Evolutionary conservation across 1,140 invertebrate species (phyloP), one percentile per base, ranked within the genome.

Genomic region (Venustaconcha ellipsiformis): DNA sequence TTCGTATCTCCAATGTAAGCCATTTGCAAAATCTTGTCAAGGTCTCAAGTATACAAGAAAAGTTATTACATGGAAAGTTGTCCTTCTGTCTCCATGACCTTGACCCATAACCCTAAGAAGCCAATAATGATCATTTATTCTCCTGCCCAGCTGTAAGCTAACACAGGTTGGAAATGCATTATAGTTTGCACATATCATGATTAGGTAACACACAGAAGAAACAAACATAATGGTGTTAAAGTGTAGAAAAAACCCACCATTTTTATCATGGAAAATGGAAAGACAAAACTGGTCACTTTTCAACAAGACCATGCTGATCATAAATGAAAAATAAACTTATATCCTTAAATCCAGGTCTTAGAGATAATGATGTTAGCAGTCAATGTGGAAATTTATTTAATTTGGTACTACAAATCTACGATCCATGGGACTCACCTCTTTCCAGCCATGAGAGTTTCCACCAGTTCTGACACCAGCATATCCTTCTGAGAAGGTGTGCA

Each of bases 361-460:
- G 5, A 48, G 37, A 23, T n/a, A 23, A 60, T 18, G 20, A 12
- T 4, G 4, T 17, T 4, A 48, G n/a, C 37, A 37, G 8, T 26
- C 14, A 37, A 8, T 60, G 59, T 23, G 23, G 6, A 62, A 8
- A 62, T 13, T 62, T n/a, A 62, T 62, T 5, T 62, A 18, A n/a
- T 62, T 23, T 0, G 26, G 26, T n/a, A 30, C n/a, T 18, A n/a
- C 12, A 20, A 30, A 66, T 66, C n/a, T 23, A 67, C 20, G 67
- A 81, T 18, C 70, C 76, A 67, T 12, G 23, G 14, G 23, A 67
- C 78, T 23, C 92, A 92, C 84, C 94, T 93, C 79, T 90, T 90
- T 6, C 96, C 95, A 37, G 93, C 93, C 48, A 93, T 93, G 20
- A 99, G 90, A 83, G 97, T 95, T 80, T 95, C 93, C 56, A 97